A percentile compares a stretch with the other conserved stretches of the same genome.
These are phyloP conservation scores for Aporrectodea caliginosa DNA, from an alignment of 1,140 invertebrate genomes.

Conservation along the genomic window DNA sequence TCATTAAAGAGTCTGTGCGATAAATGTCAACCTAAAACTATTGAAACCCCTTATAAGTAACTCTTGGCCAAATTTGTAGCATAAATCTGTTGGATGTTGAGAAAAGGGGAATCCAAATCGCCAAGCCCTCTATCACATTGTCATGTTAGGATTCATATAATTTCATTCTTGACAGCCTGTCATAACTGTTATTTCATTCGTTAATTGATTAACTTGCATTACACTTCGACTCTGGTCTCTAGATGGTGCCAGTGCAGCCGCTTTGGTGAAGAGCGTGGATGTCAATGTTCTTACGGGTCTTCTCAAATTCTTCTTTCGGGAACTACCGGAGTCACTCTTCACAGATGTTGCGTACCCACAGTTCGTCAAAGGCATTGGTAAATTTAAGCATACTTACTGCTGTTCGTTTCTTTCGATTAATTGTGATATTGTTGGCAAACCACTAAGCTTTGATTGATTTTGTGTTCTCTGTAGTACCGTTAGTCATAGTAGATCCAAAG, in stretches of 20 bases:
- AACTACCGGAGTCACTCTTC: slow-evolving; percentile 61
- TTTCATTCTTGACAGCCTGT: no score
- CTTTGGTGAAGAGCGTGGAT: slow-evolving; percentile 51
- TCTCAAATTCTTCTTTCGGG: slow-evolving; percentile 54
- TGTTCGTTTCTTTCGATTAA: neutral
- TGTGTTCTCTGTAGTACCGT: neutral
- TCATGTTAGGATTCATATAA: no score
- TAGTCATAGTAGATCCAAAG: slow-evolving; percentile 9
- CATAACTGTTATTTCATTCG: no score
- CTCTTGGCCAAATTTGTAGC: no score
- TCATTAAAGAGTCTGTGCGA: no score
- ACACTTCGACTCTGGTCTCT: no score
- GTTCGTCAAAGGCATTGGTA: slow-evolving; percentile 60
- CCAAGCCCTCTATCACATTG: no score
- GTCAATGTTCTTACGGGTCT: slow-evolving; percentile 52
- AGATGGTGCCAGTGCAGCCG: slow-evolving; percentile 39
- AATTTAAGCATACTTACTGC: neutral
- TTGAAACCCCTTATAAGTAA: no score
- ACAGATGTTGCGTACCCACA: slow-evolving; percentile 81
- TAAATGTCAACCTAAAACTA: no score
- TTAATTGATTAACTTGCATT: no score
- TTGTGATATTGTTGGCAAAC: neutral
- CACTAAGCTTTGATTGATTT: neutral
- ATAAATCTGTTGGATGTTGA: no score
- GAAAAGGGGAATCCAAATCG: no score